Conservation (phyloP, 2,888 invertebrate genomes). For the Blera fallax region DNA sequence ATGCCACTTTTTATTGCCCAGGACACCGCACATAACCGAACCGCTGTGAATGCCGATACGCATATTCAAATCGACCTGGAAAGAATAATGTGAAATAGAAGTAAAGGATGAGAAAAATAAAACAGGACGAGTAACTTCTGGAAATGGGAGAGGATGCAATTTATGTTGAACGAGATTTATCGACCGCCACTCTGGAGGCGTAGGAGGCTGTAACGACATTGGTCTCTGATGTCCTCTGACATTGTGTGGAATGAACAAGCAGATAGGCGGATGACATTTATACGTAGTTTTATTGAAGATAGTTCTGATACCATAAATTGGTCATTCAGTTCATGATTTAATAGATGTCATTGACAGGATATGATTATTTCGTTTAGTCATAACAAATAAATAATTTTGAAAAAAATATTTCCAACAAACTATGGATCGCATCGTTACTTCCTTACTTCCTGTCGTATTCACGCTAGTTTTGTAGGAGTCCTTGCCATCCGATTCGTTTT, state of each 20-base stretch:
- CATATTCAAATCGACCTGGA: constrained; percentile 96
- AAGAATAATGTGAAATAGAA: constrained; percentile 62
- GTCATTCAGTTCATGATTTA: not conserved
- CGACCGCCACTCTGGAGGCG: not conserved
- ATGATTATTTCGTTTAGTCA: not conserved
- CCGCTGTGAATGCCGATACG: constrained; percentile 98
- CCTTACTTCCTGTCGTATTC: too few relatives aligned
- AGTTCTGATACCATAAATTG: too few relatives aligned
- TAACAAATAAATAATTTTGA: too few relatives aligned
- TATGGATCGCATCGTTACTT: too few relatives aligned
- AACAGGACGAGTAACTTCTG: not conserved
- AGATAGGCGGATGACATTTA: too few relatives aligned
- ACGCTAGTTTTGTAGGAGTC: too few relatives aligned
- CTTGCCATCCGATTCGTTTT: too few relatives aligned
- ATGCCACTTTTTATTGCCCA: constrained; percentile 96
- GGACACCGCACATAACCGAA: constrained; percentile 96
- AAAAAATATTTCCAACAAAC: too few relatives aligned
- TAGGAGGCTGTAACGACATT: not conserved
- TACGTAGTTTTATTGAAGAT: not conserved
- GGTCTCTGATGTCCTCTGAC: not conserved
- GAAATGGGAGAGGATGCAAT: constrained; percentile 48
- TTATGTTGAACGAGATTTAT: constrained; percentile 59
- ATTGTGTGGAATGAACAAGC: not conserved
- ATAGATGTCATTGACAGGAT: not conserved
- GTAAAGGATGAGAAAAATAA: not conserved